Evolutionary conservation across 2,113 vertebrate species (phyloP), one percentile per base, ranked within the genome.

Genomic region (Balaeniceps rex): DNA sequence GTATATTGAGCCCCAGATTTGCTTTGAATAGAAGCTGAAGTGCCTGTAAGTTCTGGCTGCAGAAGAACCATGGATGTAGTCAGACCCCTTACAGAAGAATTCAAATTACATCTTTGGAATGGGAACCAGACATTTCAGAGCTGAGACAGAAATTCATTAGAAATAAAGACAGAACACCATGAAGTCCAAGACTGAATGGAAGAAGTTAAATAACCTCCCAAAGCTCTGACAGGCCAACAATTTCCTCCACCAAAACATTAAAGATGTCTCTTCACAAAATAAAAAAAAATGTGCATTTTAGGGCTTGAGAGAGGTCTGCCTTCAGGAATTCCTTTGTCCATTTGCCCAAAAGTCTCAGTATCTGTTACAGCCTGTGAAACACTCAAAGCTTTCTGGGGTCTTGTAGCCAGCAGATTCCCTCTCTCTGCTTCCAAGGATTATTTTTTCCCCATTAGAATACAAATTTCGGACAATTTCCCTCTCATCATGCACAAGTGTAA

Each of bases 321-420:
- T 91, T 93, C 66, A 96, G 44, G 94, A 96, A 97, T 96, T 76
- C 57, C 91, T 95, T 95, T 97, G 89, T 96, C 96, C 82, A 71
- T 83, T 89, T 97, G 97, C 95, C 95, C 94, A 91, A 64, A 95
- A 86, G 79, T 81, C 91, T 85, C 82, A 70, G 82, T 94, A 97
- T 97, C 81, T 77, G 75, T 91, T 88, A 83, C 87, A 95, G 87
- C 51, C 68, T 91, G 34, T 80, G 91, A 95, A 97, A 95, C 44
- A 83, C 42, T 95, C 87, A 90, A 70, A 90, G 75, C 44, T 93
- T 96, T 94, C 93, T 93, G 79, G 75, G 82, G 26, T 93, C 78
- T 74, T 29, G 42, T 81, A 77, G 94, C 87, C 93, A 97, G 79
- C 93, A 96, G 96, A 97, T 93, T 94, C 89, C 36, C 66, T 87